Base-by-base conservation (phyloP, 2,113 vertebrate species). In the Phainopepla nitens region DNA sequence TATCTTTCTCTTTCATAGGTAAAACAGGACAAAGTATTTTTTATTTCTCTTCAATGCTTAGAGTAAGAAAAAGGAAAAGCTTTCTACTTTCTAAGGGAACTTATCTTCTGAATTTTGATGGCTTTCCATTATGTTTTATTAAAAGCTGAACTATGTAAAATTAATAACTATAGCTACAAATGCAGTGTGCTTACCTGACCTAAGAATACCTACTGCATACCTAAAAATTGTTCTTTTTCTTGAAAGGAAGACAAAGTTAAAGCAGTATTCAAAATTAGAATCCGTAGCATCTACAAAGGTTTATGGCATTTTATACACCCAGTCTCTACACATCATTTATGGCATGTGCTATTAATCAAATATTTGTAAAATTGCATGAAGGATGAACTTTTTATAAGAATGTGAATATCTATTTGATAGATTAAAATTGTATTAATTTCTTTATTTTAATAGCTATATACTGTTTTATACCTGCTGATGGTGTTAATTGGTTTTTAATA, bases 201-300 rank as follows among this genome's bases (percentile, higher is more conserved):
- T 58, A 53, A 49, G 22, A 82, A 36, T 5, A 75, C 8, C 23
- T 82, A 42, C 27, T 39, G 8, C 41, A 35, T 71, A 54, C 3
- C 23, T 36, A 57, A 51, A 88, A 41, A 27, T 6, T 10, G 7
- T 18, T 65, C 13, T 81, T 70, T 62, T 66, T 11, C 64, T 47
- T 75, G 54, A 64, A 84, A 76, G 21, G 4, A 36, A 72, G 31
- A 12, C 17, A 85, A 76, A 45, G 8, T 15, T 80, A 64, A 56
- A 45, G 23, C 11, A 58, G 4, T 58, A 16, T 60, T 73, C 16
- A 50, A 81, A 88, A 62, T 73, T 23, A 73, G 13, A 72, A 73
- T 68, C 53, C 36, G n/a, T 62, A 71, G 27, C 3, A 23, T 22
- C 6, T 62, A 60, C 0, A 0, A 22, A 90, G 6, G 5, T 71